These are phyloP conservation scores for Maniola hyperantus DNA, from an alignment of 2,888 invertebrate genomes.

Conservation along the genomic window DNA sequence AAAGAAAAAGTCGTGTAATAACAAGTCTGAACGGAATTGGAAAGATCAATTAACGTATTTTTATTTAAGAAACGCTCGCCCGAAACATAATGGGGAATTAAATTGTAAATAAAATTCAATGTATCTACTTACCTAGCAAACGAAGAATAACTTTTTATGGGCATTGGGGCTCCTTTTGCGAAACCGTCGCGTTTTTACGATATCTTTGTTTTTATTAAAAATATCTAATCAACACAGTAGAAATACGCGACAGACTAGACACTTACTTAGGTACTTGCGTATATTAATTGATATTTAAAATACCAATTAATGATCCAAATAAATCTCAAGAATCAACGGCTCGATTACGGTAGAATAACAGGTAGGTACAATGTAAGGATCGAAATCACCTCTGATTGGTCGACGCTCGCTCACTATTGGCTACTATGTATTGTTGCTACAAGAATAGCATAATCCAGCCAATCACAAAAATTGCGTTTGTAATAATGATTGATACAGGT, in stretches of 20 bases:
- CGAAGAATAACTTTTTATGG: conserved; percentile 25
- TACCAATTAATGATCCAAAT: too few relatives aligned
- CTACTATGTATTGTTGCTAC: too few relatives aligned
- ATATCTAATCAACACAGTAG: conserved; percentile 9
- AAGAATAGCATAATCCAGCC: too few relatives aligned
- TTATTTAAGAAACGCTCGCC: conserved; percentile 10
- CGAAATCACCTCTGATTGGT: too few relatives aligned
- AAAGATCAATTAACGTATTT: conserved; percentile 17
- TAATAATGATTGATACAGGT: too few relatives aligned
- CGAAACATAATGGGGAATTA: conserved; percentile 14
- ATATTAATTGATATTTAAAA: too few relatives aligned
- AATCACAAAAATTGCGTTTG: too few relatives aligned
- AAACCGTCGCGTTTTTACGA: conserved; percentile 20
- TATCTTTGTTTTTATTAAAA: conserved; percentile 21
- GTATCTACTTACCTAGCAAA: not conserved
- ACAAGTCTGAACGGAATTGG: conserved; percentile 4
- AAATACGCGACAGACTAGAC: not conserved
- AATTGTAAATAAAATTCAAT: conserved; percentile 25
- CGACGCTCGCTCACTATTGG: too few relatives aligned
- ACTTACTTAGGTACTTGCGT: too few relatives aligned
- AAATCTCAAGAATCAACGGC: too few relatives aligned
- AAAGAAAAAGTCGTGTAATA: not conserved
- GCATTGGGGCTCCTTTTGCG: conserved; percentile 5
- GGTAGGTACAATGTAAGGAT: too few relatives aligned
- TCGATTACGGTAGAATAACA: too few relatives aligned